Evolutionary conservation across 2,113 vertebrate species (phyloP), one percentile per base, ranked within the genome.

Genomic region (Nannospalax galili): DNA sequence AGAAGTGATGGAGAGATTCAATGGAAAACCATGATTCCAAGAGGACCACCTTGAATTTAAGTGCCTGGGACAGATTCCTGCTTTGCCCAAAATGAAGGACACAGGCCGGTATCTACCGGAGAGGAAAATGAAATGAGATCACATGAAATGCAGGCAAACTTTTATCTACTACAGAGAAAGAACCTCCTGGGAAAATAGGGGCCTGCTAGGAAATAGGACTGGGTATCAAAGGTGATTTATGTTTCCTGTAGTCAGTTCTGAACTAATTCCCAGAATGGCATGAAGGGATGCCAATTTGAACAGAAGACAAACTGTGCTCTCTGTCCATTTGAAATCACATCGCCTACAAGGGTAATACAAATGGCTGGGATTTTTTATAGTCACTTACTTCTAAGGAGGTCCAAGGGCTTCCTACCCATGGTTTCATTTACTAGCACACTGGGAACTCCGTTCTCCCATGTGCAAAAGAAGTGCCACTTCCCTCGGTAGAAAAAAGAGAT

Each of bases 251-350:
- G 97, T 95, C 96, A 88, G 96, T 97, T 95, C 96, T 97, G 97
- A 97, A 96, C 97, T 93, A 97, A 97, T 98, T 98, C 97, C 97
- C 97, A 97, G 97, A 97, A 98, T 75, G 96, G 96, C 97, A 89
- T 72, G 95, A 97, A 92, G 96, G 92, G 97, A 90, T 97, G 97
- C 97, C 97, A 98, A 96, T 97, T 97, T 94, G 96, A 97, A 97
- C 97, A 95, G 96, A 97, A 97, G 97, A 97, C 97, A 97, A 97
- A 98, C 96, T 96, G 96, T 97, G 96, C 96, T 97, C 91, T 92
- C 96, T 93, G 96, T 90, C 97, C 95, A 93, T 97, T 97, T 97
- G 96, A 97, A 98, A 98, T 97, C 97, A 95, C 69, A 96, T 96
- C 95, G 91, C 97, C 96, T 95, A 78, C 56, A 92, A 94, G 93